phyloP scores from a whole-genome alignment of 2,888 invertebrate genomes.

The Dioctria linearis region DNA sequence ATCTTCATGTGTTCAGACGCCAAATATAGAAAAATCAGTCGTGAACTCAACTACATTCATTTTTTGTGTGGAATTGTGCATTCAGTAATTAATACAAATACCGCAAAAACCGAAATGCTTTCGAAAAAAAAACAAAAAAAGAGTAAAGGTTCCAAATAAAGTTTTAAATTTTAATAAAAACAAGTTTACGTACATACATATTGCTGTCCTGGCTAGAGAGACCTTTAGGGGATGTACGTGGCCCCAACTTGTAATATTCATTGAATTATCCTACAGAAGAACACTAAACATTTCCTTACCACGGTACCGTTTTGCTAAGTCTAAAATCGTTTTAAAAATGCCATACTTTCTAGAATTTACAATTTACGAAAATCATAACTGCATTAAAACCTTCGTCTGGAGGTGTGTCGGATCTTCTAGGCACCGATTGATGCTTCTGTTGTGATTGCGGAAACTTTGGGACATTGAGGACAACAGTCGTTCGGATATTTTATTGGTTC shows the following conservation, averaged over 20 bases:
- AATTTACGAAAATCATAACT: constrained; percentile 11
- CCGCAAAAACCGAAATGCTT: background rate
- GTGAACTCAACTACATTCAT: background rate
- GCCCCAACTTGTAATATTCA: constrained; percentile 26
- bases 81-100: background rate
- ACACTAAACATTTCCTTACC: constrained; percentile 20
- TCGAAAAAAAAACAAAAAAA: background rate
- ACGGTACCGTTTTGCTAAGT: constrained; percentile 3
- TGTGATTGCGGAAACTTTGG: constrained; percentile 57
- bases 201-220: constrained; percentile 6
- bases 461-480: constrained; percentile 71
- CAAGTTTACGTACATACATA: constrained; percentile 15
- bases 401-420: background rate
- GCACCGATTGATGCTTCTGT: constrained; percentile 52
- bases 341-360: constrained; percentile 39
- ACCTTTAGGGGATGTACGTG: background rate
- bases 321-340: constrained; percentile 36
- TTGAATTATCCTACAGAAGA: constrained; percentile 26
- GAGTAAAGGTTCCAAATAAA: constrained; percentile 19
- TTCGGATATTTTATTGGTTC: constrained; percentile 68
- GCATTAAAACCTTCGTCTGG: constrained; percentile 1
- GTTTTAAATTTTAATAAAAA: constrained; percentile 13
- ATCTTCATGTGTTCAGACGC: constrained; percentile 14
- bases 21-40: constrained; percentile 22
- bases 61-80: background rate